These are phyloP conservation scores for Seira ritae DNA, from an alignment of 2,888 invertebrate genomes.

Conservation along the genomic window DNA sequence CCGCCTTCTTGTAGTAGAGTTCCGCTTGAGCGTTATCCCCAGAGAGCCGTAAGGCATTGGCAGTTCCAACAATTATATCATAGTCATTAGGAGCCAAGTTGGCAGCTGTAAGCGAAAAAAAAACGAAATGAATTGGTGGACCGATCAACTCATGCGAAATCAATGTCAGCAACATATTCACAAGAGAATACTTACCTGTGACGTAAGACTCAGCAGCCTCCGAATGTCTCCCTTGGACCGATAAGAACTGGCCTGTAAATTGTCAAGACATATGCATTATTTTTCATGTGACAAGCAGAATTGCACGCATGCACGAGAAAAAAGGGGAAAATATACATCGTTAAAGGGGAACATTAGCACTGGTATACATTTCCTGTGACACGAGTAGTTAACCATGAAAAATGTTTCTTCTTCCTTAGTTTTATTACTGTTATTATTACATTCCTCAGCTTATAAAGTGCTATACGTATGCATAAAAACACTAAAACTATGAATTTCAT, in stretches of 20 bases:
- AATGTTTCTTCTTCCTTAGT: constrained; percentile 58
- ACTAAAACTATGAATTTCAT: not conserved
- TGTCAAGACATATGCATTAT: constrained; percentile 44
- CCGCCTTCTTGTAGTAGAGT: constrained; percentile 89
- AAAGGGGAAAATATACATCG: constrained; percentile 42
- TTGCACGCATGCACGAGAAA: constrained; percentile 25
- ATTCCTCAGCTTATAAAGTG: too few species aligned
- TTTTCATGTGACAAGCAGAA: constrained; percentile 18
- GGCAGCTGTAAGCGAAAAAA: constrained; percentile 79
- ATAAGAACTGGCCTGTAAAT: constrained; percentile 88
- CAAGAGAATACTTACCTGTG: constrained; percentile 75
- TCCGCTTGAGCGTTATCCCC: constrained; percentile 90
- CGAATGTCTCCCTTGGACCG: constrained; percentile 85
- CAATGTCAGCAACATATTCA: too few species aligned
- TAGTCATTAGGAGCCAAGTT: constrained; percentile 87
- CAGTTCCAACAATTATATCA: constrained; percentile 90
- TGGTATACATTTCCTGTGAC: constrained; percentile 63
- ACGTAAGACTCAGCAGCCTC: constrained; percentile 90
- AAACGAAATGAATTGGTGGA: too few species aligned
- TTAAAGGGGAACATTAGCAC: constrained; percentile 60
- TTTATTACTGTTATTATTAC: constrained; percentile 44
- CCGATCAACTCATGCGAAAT: too few species aligned
- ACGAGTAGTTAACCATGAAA: constrained; percentile 64
- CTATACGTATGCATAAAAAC: constrained; percentile 12
- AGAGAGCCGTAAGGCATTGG: constrained; percentile 89